Evolutionary conservation across 2,113 vertebrate species (phyloP).

Genomic region (Ifrita kowaldi): DNA sequence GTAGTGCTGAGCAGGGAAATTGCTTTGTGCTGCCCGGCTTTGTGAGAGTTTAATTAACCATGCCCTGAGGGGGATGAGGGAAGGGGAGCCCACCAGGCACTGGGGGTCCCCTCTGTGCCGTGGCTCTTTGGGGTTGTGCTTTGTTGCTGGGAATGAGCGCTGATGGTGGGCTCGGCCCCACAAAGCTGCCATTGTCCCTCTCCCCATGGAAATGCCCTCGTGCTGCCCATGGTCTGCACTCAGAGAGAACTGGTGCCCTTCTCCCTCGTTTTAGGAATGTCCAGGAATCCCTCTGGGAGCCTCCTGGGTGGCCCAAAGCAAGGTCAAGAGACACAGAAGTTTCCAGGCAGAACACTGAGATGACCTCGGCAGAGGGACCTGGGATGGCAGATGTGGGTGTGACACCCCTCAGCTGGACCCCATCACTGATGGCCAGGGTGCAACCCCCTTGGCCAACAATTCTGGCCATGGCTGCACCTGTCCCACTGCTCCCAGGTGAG

Average conservation of each 20-base stretch:
- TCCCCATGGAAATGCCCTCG: not conserved
- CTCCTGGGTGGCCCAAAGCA: not conserved
- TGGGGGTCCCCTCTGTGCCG: not conserved
- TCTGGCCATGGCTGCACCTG: not conserved
- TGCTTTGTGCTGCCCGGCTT: not conserved
- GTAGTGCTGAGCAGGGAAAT: conserved; percentile 12
- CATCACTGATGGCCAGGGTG: not conserved
- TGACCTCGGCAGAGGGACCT: not conserved
- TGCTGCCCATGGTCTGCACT: not conserved
- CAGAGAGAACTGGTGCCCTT: not conserved
- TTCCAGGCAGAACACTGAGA: not conserved
- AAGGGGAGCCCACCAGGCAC: not conserved
- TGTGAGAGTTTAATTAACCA: conserved; percentile 9
- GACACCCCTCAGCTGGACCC: not conserved
- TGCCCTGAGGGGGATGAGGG: not conserved
- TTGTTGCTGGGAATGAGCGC: not conserved
- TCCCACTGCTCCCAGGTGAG: not conserved
- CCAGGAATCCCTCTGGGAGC: not conserved
- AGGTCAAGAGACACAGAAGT: not conserved
- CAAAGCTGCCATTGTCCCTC: not conserved
- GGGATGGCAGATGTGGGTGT: not conserved
- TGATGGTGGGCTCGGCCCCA: not conserved
- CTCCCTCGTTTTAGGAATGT: not conserved
- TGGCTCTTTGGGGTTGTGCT: not conserved
- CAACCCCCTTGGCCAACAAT: not conserved